These are phyloP conservation scores for Ochotona curzoniae DNA, from an alignment of 2,113 vertebrate genomes.

Conservation along the genomic window DNA sequence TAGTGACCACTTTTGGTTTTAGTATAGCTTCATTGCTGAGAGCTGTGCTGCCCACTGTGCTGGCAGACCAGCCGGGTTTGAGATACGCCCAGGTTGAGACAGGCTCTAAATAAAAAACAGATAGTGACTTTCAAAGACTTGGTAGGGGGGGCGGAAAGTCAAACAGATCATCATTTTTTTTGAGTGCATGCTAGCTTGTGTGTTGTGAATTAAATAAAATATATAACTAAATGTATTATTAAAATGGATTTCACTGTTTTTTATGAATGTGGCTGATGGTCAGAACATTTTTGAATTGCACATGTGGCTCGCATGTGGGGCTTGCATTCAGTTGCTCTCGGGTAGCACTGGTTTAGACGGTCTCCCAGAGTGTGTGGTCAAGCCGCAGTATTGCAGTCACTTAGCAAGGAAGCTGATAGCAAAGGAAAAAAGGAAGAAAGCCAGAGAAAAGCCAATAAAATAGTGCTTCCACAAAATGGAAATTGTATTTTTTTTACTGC, in stretches of 20 bases:
- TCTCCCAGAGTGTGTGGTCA: neutral
- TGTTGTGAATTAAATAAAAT: neutral
- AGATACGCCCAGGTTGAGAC: neutral
- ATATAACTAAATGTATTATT: neutral
- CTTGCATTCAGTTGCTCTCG: neutral
- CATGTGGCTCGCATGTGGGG: neutral
- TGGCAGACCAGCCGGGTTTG: no score
- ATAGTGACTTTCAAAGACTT: neutral
- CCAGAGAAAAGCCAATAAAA: neutral
- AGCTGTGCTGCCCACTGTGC: neutral
- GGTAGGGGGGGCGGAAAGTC: neutral
- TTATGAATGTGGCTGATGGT: neutral
- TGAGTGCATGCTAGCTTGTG: neutral
- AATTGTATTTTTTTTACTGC: neutral
- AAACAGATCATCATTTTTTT: neutral
- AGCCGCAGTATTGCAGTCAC: neutral
- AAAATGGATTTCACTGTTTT: neutral
- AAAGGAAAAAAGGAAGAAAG: neutral
- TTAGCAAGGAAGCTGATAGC: neutral
- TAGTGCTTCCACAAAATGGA: neutral
- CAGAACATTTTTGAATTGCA: neutral
- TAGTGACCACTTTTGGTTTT: neutral
- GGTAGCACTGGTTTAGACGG: neutral
- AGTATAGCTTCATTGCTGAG: neutral
- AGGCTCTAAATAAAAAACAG: neutral